phyloP scores from a whole-genome alignment of 2,113 vertebrate species.

The Edolisoma coerulescens region DNA sequence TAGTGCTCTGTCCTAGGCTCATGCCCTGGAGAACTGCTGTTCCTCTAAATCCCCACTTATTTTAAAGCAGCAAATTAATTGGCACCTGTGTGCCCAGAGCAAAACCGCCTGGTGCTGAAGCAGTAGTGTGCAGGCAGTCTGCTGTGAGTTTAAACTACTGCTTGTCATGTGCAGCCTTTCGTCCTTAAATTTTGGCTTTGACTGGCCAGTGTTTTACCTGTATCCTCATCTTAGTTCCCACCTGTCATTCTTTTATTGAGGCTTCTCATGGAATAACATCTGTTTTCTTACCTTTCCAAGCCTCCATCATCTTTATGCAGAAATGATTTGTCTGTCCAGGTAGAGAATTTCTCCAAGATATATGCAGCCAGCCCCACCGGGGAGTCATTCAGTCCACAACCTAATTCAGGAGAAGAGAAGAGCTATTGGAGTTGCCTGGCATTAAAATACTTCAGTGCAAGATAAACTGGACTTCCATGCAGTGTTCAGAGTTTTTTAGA shows the following conservation, averaged over 20 bases:
- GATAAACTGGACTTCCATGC: background rate
- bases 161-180: background rate
- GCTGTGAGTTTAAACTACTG: background rate
- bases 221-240: background rate
- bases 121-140: background rate
- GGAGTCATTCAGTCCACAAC: constrained; percentile 82
- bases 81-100: background rate
- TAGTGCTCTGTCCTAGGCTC: background rate
- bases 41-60: background rate
- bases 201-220: background rate
- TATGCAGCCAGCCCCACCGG: constrained; percentile 86
- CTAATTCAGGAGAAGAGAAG: constrained; percentile 49
- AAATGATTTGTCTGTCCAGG: constrained; percentile 78
- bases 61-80: background rate
- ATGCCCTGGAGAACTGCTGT: background rate
- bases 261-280: background rate
- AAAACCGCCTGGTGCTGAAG: background rate
- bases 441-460: background rate
- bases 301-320: constrained; percentile 76
- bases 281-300: constrained; percentile 77
- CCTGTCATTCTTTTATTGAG: background rate
- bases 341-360: constrained; percentile 87
- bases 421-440: background rate
- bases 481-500: background rate
- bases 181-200: background rate